Conservation (phyloP, 2,113 vertebrate genomes). For the Rynchops niger region DNA sequence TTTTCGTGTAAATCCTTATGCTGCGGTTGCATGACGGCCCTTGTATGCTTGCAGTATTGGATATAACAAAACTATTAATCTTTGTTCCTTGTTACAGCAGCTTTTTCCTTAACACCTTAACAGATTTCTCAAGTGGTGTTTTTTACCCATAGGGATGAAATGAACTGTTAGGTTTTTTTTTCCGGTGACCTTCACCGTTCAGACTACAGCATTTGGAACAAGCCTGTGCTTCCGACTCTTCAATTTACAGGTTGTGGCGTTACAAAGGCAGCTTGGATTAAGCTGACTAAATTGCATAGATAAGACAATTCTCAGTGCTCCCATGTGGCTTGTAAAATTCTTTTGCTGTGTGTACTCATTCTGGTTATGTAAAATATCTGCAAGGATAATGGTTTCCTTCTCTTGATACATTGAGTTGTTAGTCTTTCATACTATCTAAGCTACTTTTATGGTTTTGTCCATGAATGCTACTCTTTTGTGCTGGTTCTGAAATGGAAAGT, state of each 20-base stretch:
- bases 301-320: no score
- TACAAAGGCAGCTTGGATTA: background rate
- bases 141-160: background rate
- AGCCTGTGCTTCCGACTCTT: fast-evolving
- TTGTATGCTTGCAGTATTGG: fast-evolving
- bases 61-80: background rate
- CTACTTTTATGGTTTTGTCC: fast-evolving
- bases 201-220: background rate
- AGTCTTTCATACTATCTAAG: background rate
- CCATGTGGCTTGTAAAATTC: background rate
- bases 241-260: background rate
- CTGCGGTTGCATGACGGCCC: background rate
- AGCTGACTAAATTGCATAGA: no score
- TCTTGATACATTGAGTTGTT: background rate
- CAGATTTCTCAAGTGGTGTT: background rate
- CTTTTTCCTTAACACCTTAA: no score
- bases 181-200: fast-evolving
- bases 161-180: fast-evolving
- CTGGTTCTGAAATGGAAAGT: background rate
- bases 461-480: fast-evolving
- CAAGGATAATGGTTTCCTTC: background rate
- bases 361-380: fast-evolving
- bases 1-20: fast-evolving
- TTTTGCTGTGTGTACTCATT: background rate
- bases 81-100: background rate